phyloP scores from a whole-genome alignment of 2,888 invertebrate genomes.

The Lithophane ornitopus region DNA sequence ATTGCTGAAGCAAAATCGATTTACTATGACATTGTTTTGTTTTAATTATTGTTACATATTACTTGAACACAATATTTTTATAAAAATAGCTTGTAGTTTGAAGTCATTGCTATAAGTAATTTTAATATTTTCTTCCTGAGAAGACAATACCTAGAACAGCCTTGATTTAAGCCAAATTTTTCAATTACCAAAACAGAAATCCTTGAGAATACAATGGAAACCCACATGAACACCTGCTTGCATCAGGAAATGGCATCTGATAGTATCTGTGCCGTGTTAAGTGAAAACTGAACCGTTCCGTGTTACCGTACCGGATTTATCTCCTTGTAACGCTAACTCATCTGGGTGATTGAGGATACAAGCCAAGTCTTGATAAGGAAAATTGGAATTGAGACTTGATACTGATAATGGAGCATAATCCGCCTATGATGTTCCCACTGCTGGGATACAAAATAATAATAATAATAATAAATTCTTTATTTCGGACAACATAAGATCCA shows the following conservation, averaged over 20 bases:
- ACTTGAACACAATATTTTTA: too few relatives aligned
- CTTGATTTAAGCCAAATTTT: background rate
- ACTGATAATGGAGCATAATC: background rate
- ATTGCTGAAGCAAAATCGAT: background rate
- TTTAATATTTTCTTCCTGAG: background rate
- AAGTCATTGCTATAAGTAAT: background rate
- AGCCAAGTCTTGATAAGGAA: background rate
- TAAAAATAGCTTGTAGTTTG: too few relatives aligned
- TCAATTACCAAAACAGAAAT: background rate
- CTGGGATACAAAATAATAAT: too few relatives aligned
- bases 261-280: constrained; percentile 71
- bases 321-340: constrained; percentile 23
- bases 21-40: too few relatives aligned
- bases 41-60: too few relatives aligned
- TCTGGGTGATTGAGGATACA: constrained; percentile 24
- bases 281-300: constrained; percentile 63
- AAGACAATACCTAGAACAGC: background rate
- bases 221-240: constrained; percentile 67
- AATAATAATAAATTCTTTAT: too few relatives aligned
- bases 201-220: constrained; percentile 65
- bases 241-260: constrained; percentile 76
- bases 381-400: background rate
- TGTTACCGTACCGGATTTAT: constrained; percentile 30
- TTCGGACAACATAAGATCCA: too few relatives aligned
- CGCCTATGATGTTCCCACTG: background rate